Percentiles rank a stretch among this genome's conserved stretches.
Evolutionary conservation across 2,888 invertebrate genomes (phyloP).

Genomic region (Beris morrisii): DNA sequence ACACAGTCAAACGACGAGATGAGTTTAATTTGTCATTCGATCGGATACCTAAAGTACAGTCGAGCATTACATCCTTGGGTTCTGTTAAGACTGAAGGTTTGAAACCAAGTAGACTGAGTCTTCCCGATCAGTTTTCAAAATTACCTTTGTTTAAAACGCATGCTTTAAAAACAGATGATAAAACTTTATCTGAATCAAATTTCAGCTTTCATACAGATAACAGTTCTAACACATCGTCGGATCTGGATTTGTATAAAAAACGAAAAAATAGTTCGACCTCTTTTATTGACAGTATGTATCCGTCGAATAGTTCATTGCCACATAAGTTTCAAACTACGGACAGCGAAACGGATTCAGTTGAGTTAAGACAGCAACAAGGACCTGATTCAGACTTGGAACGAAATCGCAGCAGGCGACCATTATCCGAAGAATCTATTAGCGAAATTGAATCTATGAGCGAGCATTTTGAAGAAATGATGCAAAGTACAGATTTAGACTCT

Average conservation of each 20-base stretch:
- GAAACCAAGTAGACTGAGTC: constrained; percentile 52
- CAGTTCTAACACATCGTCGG: constrained; percentile 54
- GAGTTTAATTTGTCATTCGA: constrained; percentile 53
- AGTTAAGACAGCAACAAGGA: constrained; percentile 58
- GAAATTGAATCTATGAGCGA: constrained; percentile 65
- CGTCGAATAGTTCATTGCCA: constrained; percentile 50
- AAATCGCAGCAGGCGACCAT: constrained; percentile 69
- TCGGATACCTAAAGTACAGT: constrained; percentile 53
- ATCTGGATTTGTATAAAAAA: constrained; percentile 54
- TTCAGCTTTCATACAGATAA: constrained; percentile 56
- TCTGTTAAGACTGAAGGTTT: constrained; percentile 47
- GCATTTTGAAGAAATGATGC: constrained; percentile 59
- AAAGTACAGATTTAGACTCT: constrained; percentile 67
- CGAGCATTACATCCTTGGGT: constrained; percentile 51
- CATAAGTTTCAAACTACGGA: constrained; percentile 43
- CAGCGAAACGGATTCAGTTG: constrained; percentile 58
- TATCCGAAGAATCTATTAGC: constrained; percentile 73
- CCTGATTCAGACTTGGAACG: constrained; percentile 61
- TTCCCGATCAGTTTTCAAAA: constrained; percentile 55
- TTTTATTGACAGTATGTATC: constrained; percentile 46
- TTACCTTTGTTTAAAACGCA: constrained; percentile 45
- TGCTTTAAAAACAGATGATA: constrained; percentile 41
- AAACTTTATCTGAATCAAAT: constrained; percentile 54
- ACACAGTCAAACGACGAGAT: constrained; percentile 52
- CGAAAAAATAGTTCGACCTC: constrained; percentile 51